Evolutionary conservation across 2,113 vertebrate genomes (phyloP).

Genomic region (Trichechus manatus): DNA sequence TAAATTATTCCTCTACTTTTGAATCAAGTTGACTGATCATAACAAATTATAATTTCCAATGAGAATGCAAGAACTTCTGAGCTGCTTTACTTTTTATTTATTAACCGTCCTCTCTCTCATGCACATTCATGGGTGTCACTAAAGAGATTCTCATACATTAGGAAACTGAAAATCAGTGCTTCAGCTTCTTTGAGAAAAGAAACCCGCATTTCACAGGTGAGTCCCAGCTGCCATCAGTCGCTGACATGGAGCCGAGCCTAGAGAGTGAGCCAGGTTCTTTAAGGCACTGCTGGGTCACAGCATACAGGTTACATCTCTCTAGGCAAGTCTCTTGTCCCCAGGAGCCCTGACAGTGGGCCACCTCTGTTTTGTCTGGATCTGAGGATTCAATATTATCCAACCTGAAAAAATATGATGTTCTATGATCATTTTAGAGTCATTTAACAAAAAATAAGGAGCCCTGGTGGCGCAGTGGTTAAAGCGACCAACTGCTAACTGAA

Average conservation of each 20-base stretch:
- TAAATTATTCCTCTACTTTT: background rate
- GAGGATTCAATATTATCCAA: background rate
- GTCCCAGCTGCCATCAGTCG: background rate
- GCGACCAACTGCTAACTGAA: no score
- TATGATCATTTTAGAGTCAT: background rate
- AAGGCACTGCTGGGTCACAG: background rate
- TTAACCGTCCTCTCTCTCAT: background rate
- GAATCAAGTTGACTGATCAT: background rate
- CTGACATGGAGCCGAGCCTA: background rate
- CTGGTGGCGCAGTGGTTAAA: no score
- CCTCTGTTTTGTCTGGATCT: background rate
- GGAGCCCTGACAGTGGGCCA: background rate
- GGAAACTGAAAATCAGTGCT: conserved; percentile 4
- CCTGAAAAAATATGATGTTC: background rate
- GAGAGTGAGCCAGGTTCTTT: background rate
- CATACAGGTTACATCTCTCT: background rate
- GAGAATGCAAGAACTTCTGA: background rate
- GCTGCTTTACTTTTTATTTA: background rate
- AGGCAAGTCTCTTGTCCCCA: background rate
- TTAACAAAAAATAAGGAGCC: background rate
- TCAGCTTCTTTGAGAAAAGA: background rate
- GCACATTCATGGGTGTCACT: background rate
- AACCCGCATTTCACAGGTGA: background rate
- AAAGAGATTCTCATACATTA: background rate
- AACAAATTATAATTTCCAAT: background rate